Conservation (phyloP, 2,888 invertebrate species). For the Lamellibrachia columna region DNA sequence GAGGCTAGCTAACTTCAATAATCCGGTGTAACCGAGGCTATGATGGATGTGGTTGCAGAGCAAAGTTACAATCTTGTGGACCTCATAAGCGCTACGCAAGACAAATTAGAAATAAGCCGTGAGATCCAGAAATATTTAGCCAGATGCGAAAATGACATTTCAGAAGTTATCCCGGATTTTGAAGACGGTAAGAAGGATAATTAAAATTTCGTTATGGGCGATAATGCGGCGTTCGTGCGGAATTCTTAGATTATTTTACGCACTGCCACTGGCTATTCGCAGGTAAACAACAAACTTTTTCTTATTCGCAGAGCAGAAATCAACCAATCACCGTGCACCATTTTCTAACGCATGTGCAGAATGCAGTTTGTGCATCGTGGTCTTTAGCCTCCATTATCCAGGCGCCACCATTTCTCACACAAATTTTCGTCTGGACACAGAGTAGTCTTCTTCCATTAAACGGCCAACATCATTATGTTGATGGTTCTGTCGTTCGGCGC, state of each 20-base stretch:
- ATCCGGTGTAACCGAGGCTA: slow-evolving; percentile 23
- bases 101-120: slow-evolving; percentile 20
- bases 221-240: background rate
- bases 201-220: background rate
- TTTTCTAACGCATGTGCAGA: too few species aligned
- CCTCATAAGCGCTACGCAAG: slow-evolving; percentile 17
- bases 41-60: slow-evolving; percentile 24
- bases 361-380: too few species aligned
- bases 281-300: too few species aligned
- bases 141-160: slow-evolving; percentile 22
- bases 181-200: slow-evolving; percentile 24
- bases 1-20: background rate
- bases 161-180: slow-evolving; percentile 30
- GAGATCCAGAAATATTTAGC: slow-evolving; percentile 25
- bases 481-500: too few species aligned
- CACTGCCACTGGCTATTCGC: too few species aligned
- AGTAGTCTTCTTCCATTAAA: too few species aligned
- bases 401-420: too few species aligned
- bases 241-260: background rate
- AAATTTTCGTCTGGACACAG: too few species aligned
- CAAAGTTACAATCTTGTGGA: slow-evolving; percentile 29
- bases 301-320: too few species aligned
- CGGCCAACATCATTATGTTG: too few species aligned
- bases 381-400: too few species aligned
- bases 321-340: too few species aligned